phyloP scores from a whole-genome alignment of 2,113 vertebrate genomes.

The Carettochelys insculpta region DNA sequence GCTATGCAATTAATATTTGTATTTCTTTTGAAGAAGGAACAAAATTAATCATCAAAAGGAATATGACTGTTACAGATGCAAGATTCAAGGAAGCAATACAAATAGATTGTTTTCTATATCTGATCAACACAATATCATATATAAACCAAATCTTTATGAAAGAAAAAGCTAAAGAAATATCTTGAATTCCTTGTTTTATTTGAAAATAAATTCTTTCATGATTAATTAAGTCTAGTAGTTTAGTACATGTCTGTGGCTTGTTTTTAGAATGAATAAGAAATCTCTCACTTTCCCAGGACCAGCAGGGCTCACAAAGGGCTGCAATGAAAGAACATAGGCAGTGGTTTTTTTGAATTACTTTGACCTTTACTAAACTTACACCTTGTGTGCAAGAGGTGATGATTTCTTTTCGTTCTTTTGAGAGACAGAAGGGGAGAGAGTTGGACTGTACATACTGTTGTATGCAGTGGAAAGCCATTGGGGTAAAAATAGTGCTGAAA shows the following conservation, averaged over 20 bases:
- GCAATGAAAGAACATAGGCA: constrained; percentile 2
- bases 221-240: not conserved
- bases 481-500: not conserved
- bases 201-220: not conserved
- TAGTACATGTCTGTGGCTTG: not conserved
- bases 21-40: not conserved
- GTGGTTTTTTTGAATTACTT: not conserved
- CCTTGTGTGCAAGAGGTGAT: not conserved
- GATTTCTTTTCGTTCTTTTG: not conserved
- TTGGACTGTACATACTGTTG: not conserved
- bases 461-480: not conserved
- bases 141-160: not conserved
- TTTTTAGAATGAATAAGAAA: not conserved
- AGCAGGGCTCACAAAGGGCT: not conserved
- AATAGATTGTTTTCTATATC: not conserved
- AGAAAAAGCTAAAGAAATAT: not conserved
- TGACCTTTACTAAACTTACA: not conserved
- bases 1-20: not conserved
- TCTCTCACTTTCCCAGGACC: not conserved
- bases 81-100: not conserved
- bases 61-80: not conserved
- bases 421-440: not conserved
- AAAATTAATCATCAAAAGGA: not conserved
- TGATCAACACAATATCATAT: not conserved
- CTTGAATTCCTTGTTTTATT: not conserved